These are phyloP conservation scores for Andinoacara biseriatus DNA, from an alignment of 2,113 vertebrate genomes.

Conservation along the genomic window DNA sequence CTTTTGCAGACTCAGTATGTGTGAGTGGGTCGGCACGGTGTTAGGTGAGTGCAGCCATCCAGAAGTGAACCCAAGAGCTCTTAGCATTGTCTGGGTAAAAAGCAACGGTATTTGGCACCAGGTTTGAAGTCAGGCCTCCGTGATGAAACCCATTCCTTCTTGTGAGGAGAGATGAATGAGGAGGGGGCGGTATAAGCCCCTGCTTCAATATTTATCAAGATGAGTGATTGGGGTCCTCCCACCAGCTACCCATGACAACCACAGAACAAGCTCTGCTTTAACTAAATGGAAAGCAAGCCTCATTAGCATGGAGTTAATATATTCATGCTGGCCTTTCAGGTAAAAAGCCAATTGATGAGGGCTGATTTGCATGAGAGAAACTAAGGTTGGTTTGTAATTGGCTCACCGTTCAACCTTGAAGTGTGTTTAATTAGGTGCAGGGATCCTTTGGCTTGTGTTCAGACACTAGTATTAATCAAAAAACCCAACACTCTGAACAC, in stretches of 20 bases:
- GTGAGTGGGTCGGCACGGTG: conserved; percentile 44
- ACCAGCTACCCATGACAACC: conserved; percentile 70
- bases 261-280: conserved; percentile 32
- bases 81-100: conserved; percentile 53
- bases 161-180: conserved; percentile 55
- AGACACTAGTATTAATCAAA: conserved; percentile 29
- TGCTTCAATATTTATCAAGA: conserved; percentile 74
- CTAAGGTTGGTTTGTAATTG: conserved; percentile 55
- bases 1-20: conserved; percentile 56
- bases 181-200: conserved; percentile 48
- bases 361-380: conserved; percentile 55
- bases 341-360: conserved; percentile 44
- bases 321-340: conserved; percentile 65
- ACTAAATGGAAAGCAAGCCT: conserved; percentile 35
- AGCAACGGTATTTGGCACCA: conserved; percentile 68
- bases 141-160: conserved; percentile 60
- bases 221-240: conserved; percentile 54
- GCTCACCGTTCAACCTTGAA: conserved; percentile 42
- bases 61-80: conserved; percentile 60
- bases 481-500: conserved; percentile 25
- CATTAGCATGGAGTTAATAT: conserved; percentile 71
- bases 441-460: conserved; percentile 58
- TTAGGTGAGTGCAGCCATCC: conserved; percentile 68
- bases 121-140: conserved; percentile 65
- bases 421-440: conserved; percentile 62